Base-by-base conservation (phyloP, 2,113 vertebrate genomes). In the Neolamprologus devosi region DNA sequence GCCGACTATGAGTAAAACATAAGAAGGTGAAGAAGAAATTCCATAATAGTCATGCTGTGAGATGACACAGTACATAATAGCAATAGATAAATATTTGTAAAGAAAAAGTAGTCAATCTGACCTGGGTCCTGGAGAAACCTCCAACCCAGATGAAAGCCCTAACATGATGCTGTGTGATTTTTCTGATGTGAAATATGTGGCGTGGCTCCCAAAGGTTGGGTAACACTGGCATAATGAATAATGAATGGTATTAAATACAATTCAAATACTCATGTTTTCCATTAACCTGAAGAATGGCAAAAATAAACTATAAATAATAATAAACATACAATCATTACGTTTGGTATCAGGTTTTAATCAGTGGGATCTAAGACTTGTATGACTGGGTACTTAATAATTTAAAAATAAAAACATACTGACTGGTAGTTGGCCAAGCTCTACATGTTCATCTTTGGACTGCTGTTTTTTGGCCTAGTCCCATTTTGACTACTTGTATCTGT, bases 301-400 rank as follows among this genome's bases (percentile, higher is more conserved):
- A 16, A 70, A 70, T 16, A 42, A 23, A 23, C 19, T 8, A 68
- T 42, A 42, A 23, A 23, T 70, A 21, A 42, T 23, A 23, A 23
- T 42, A 40, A 70, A 42, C 35, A 10, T 73, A 26, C 37, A 45
- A 40, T 26, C 13, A 8, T 70, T 70, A 45, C 1, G 0, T 73
- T 26, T 73, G 40, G 1, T 73, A 73, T 1, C 37, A 23, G n/a
- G 37, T 42, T 45, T 73, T 0, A 9, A 73, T 73, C 23, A 42
- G 0, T 26, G 2, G 37, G 8, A 45, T 70, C 12, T 0, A 73
- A 45, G 5, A 16, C 13, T 73, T 10, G 21, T 45, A 16, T 73
- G 37, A 45, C 40, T 26, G 37, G 63, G 4, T 70, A 40, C 65
- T 23, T 23, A 70, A 42, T 23, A 70, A 40, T 9, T 40, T 8